A percentile compares a stretch with the other conserved stretches of the same genome.
Evolutionary conservation across 2,888 invertebrate genomes (phyloP).

Genomic region (Limulus polyphemus): DNA sequence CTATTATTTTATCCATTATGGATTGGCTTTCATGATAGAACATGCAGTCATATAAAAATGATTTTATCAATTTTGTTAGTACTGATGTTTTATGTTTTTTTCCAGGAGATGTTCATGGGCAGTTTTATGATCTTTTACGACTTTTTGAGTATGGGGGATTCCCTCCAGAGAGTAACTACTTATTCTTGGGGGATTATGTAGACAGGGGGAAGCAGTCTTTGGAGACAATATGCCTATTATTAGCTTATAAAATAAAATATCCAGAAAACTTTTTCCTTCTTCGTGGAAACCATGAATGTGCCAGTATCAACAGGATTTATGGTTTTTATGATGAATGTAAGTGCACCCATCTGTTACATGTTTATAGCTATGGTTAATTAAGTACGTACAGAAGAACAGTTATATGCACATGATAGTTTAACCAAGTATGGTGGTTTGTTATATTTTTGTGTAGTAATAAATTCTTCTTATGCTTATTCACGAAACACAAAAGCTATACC

Average conservation of each 20-base stretch:
- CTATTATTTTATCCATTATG: no score
- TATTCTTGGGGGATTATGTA: conserved; percentile 61
- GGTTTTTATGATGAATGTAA: conserved; percentile 98
- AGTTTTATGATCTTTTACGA: conserved; percentile 49
- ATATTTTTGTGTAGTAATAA: no score
- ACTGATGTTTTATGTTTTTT: no score
- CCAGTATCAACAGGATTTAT: conserved; percentile 95
- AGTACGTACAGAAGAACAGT: no score
- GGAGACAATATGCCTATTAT: conserved; percentile 91
- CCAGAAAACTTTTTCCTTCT: conserved; percentile 80
- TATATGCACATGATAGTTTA: no score
- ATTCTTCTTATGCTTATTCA: no score
- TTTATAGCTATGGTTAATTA: no score
- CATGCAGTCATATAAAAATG: no score
- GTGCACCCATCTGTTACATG: conserved; percentile 25
- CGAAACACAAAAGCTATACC: no score
- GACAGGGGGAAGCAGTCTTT: conserved; percentile 88
- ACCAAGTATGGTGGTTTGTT: no score
- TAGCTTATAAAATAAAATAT: conserved; percentile 89
- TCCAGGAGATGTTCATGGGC: conserved; percentile 53
- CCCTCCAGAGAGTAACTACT: conserved; percentile 71
- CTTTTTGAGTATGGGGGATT: conserved; percentile 53
- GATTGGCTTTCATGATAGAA: no score
- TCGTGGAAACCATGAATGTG: conserved; percentile 95
- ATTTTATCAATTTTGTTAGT: no score